These are phyloP conservation scores for Wiebesia pumilae DNA, from an alignment of 1,140 invertebrate genomes.

Conservation along the genomic window DNA sequence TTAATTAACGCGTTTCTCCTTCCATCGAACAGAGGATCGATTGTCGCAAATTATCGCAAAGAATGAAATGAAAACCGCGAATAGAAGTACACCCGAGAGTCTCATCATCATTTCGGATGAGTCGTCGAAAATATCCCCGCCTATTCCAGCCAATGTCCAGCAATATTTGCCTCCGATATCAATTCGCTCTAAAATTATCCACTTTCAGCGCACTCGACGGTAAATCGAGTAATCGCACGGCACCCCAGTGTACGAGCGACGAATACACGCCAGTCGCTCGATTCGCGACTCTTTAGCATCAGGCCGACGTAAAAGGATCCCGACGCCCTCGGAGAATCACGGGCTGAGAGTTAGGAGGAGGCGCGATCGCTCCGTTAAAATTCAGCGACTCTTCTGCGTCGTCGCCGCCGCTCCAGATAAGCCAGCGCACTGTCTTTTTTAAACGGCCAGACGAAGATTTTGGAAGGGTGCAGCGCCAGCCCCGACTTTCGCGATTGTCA, in stretches of 20 bases:
- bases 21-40: too few species aligned
- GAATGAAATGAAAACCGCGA: too few species aligned
- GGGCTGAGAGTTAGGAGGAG: neutral
- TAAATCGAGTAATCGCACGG: neutral
- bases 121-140: too few species aligned
- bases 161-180: neutral
- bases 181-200: neutral
- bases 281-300: neutral
- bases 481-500: slow-evolving; percentile 24
- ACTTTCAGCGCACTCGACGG: neutral
- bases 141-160: neutral
- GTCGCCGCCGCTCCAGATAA: slow-evolving; percentile 33
- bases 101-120: too few species aligned
- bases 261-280: neutral
- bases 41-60: too few species aligned
- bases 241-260: too few species aligned
- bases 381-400: neutral
- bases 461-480: slow-evolving; percentile 16
- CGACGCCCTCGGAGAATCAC: neutral
- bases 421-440: slow-evolving; percentile 30
- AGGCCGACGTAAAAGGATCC: neutral
- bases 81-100: too few species aligned
- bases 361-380: neutral
- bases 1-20: too few species aligned
- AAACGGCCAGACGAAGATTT: slow-evolving; percentile 2